Base-by-base conservation (phyloP, 2,888 invertebrate species). In the Thera obeliscata region DNA sequence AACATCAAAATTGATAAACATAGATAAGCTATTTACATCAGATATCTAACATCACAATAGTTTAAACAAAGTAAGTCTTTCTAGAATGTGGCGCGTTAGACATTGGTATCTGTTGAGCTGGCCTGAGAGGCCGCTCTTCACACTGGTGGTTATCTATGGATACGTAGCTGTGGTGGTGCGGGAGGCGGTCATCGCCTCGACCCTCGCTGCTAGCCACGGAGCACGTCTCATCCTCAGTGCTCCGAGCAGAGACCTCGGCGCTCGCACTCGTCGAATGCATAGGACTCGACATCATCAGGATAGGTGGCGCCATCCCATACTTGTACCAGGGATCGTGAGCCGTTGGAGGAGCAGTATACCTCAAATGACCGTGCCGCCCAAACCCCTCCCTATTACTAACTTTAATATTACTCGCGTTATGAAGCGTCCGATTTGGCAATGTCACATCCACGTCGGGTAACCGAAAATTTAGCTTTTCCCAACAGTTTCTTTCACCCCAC, bases 401-500 rank as follows among this genome's bases (percentile, higher is more conserved):
- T 84, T 94, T 94, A 72, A 92, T 80, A 79, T 91, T 93, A 84
- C 90, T 92, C 72, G 93, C 88, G 74, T 89, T 92, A 84, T 94
- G 93, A 83, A 94, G 90, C 89, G 94, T 94, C 89, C 94, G 94
- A 89, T 94, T 93, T 76, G 95, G 94, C 70, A 94, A 88, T 74
- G 94, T 94, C 84, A 94, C 91, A 85, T 94, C 94, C 78, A 96
- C 96, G 87, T 97, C 97, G 75, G 97, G 97, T 95, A 98, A 96
- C 77, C 97, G 96, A 94, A 95, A 95, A 87, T 96, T 95, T 82
- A 98, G 94, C 89, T 97, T 97, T 82, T 97, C 97, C 97, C 98
- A 98, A 94, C 98, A 98, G 79, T 97, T 95, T 76, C 96, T 96
- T 83, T 98, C 97, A 73, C 96, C 96, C 96, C 96, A 96, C 83